phyloP scores from a whole-genome alignment of 2,797 vertebrate genomes.

The Rhabdophis nuchalis region DNA sequence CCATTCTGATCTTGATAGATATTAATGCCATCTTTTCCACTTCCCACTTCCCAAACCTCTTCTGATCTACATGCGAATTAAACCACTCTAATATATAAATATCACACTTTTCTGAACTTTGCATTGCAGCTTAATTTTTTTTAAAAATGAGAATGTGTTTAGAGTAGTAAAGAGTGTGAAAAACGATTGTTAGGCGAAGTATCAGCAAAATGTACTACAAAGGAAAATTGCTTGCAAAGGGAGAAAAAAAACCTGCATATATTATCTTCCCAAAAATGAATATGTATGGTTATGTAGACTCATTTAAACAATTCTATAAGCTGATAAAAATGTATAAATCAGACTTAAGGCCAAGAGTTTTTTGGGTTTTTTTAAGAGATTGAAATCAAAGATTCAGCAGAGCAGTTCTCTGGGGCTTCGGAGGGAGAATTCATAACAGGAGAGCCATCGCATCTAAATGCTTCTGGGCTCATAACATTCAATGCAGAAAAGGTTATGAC shows the following conservation, averaged over 20 bases:
- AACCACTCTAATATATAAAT: neutral
- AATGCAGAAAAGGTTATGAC: neutral
- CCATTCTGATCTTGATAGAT: neutral
- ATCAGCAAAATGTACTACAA: neutral
- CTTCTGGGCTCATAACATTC: neutral
- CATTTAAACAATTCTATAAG: neutral
- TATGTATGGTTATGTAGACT: neutral
- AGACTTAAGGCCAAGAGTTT: neutral
- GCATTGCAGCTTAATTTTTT: neutral
- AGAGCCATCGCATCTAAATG: neutral
- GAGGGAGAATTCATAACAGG: neutral
- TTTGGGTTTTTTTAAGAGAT: neutral
- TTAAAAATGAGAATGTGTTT: neutral
- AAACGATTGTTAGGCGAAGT: neutral
- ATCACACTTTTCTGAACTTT: neutral
- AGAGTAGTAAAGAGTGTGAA: neutral
- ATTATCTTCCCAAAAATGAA: neutral
- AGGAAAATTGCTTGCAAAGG: neutral
- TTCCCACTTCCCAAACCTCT: neutral
- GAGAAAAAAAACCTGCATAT: neutral
- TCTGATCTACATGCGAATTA: neutral
- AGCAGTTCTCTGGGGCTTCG: neutral
- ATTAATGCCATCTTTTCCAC: neutral
- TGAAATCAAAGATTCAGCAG: neutral
- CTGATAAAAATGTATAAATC: neutral